Evolutionary conservation across 2,113 vertebrate species (phyloP).

Genomic region (Pica pica): DNA sequence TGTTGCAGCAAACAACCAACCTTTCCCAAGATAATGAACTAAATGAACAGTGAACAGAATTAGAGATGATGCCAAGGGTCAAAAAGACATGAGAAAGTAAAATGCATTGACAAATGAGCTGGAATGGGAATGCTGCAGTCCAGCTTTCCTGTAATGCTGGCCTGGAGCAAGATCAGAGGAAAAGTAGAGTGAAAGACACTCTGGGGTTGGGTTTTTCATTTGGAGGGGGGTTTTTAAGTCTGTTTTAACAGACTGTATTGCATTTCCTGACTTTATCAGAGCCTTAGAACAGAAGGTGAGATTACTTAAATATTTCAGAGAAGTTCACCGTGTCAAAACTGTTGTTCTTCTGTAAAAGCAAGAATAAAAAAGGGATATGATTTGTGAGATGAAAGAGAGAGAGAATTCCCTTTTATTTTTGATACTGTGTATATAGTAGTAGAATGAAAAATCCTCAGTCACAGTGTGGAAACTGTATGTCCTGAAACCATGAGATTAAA

Average conservation of each 20-base stretch:
- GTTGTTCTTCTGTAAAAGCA: not conserved
- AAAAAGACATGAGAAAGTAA: not conserved
- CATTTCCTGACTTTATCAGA: not conserved
- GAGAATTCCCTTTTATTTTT: not conserved
- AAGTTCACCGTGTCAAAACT: not conserved
- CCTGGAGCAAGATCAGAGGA: not conserved
- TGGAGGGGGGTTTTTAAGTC: not conserved
- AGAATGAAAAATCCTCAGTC: not conserved
- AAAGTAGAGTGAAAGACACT: not conserved
- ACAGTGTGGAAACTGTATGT: not conserved
- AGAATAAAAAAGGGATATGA: not conserved
- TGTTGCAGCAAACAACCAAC: not conserved
- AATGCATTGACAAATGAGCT: not conserved
- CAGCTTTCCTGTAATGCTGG: not conserved
- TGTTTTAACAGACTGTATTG: not conserved
- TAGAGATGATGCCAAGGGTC: not conserved
- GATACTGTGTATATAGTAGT: not conserved
- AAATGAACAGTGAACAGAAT: not conserved
- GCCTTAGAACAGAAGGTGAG: not conserved
- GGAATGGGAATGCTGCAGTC: not conserved
- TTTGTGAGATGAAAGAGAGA: not conserved
- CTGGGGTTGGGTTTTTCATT: rapidly evolving
- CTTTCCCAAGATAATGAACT: not conserved
- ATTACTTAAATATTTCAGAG: not conserved
- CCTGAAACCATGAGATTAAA: not conserved